Percentiles rank a stretch among this genome's conserved stretches.
phyloP scores from a whole-genome alignment of 2,113 vertebrate genomes.

The Amblyopsis rosae region DNA sequence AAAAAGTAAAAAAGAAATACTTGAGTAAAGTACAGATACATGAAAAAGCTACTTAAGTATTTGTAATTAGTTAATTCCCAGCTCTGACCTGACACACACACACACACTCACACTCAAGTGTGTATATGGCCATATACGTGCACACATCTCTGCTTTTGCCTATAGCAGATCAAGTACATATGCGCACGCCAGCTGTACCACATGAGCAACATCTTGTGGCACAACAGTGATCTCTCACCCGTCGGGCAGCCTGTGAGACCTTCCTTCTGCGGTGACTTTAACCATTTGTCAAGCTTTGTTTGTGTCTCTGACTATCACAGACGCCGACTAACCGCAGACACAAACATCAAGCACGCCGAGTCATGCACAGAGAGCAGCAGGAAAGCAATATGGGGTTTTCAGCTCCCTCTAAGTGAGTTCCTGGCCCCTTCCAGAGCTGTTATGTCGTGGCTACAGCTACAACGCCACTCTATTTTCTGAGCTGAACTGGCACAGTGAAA shows the following conservation, averaged over 20 bases:
- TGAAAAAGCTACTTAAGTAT: too few species aligned
- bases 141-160: not conserved
- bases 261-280: constrained; percentile 33
- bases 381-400: constrained; percentile 35
- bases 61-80: too few species aligned
- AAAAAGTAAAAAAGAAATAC: too few species aligned
- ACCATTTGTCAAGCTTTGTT: constrained; percentile 38
- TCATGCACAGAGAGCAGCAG: constrained; percentile 44
- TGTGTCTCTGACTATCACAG: constrained; percentile 29
- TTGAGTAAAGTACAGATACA: too few species aligned
- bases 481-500: constrained; percentile 31
- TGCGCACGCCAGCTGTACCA: constrained; percentile 6
- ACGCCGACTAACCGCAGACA: constrained; percentile 42
- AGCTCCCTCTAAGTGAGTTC: constrained; percentile 5
- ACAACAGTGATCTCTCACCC: constrained; percentile 22
- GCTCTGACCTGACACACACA: constrained; percentile 23
- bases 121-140: not conserved
- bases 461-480: constrained; percentile 37
- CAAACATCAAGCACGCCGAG: constrained; percentile 30
- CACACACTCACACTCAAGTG: constrained; percentile 4
- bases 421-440: not conserved
- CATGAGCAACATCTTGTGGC: constrained; percentile 14
- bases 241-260: constrained; percentile 21
- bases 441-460: constrained; percentile 29
- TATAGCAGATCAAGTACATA: constrained; percentile 6